phyloP scores from a whole-genome alignment of 2,888 invertebrate genomes.

The Drosophila rellima region DNA sequence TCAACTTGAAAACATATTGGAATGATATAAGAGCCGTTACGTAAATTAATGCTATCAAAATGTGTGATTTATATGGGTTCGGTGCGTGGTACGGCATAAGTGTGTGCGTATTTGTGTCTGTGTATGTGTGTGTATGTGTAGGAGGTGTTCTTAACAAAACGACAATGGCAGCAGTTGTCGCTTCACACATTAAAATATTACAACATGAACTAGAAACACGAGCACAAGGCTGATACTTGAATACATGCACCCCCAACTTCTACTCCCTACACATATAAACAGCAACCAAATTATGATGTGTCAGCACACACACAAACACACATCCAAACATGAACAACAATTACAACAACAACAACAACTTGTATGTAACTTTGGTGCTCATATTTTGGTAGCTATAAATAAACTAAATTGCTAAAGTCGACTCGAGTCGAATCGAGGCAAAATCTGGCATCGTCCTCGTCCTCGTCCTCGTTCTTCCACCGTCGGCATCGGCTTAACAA shows the following conservation, averaged over 20 bases:
- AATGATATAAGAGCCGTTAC: constrained; percentile 60
- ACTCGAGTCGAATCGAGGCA: constrained; percentile 37
- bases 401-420: constrained; percentile 76
- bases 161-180: constrained; percentile 79
- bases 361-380: constrained; percentile 55
- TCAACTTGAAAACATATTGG: constrained; percentile 66
- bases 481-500: constrained; percentile 61
- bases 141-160: constrained; percentile 58
- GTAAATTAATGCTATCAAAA: constrained; percentile 68
- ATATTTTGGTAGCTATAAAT: constrained; percentile 76
- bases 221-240: constrained; percentile 48
- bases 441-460: constrained; percentile 18
- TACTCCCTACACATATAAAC: constrained; percentile 39
- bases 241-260: constrained; percentile 12
- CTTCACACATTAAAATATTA: constrained; percentile 80
- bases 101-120: background rate
- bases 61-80: constrained; percentile 65
- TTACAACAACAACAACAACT: constrained; percentile 30
- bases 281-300: constrained; percentile 73
- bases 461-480: constrained; percentile 12
- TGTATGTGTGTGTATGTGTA: constrained; percentile 2
- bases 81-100: background rate
- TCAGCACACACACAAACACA: constrained; percentile 54
- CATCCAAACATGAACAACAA: constrained; percentile 5
- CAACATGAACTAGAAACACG: constrained; percentile 79